Conservation (phyloP, 2,113 vertebrate species). For the Gobiocypris rarus region DNA sequence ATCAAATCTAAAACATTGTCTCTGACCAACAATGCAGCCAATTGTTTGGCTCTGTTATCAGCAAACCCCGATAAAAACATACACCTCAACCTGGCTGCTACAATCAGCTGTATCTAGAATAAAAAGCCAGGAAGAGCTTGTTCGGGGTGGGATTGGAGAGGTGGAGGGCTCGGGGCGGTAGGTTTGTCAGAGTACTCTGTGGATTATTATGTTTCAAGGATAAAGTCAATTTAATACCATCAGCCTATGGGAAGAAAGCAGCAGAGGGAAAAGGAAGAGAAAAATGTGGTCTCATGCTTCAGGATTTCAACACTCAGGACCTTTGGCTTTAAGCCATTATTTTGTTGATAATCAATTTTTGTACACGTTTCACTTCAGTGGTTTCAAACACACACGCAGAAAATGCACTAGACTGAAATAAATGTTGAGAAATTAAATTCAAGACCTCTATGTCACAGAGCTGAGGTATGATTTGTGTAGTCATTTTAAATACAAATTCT, state of each 20-base stretch:
- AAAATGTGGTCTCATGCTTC: conserved; percentile 49
- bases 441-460: background rate
- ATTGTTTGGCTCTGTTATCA: conserved; percentile 25
- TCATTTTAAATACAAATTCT: background rate
- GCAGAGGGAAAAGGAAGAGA: conserved; percentile 58
- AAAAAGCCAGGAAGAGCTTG: conserved; percentile 10
- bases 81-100: conserved; percentile 16
- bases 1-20: conserved; percentile 18
- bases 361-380: conserved; percentile 3
- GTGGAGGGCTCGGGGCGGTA: conserved; percentile 43
- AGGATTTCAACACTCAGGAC: conserved; percentile 59
- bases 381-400: conserved; percentile 52
- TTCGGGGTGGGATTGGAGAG: conserved; percentile 17
- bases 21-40: conserved; percentile 29
- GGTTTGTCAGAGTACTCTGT: conserved; percentile 62
- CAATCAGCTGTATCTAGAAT: conserved; percentile 36
- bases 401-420: background rate
- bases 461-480: background rate
- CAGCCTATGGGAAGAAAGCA: conserved; percentile 72
- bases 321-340: conserved; percentile 70
- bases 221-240: conserved; percentile 75
- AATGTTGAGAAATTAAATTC: background rate
- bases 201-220: conserved; percentile 71
- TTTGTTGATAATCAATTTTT: conserved; percentile 69
- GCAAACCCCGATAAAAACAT: conserved; percentile 18